A percentile compares a stretch with the other conserved stretches of the same genome.
These are phyloP conservation scores for Panurus biarmicus DNA, from an alignment of 2,113 vertebrate genomes.

Conservation along the genomic window DNA sequence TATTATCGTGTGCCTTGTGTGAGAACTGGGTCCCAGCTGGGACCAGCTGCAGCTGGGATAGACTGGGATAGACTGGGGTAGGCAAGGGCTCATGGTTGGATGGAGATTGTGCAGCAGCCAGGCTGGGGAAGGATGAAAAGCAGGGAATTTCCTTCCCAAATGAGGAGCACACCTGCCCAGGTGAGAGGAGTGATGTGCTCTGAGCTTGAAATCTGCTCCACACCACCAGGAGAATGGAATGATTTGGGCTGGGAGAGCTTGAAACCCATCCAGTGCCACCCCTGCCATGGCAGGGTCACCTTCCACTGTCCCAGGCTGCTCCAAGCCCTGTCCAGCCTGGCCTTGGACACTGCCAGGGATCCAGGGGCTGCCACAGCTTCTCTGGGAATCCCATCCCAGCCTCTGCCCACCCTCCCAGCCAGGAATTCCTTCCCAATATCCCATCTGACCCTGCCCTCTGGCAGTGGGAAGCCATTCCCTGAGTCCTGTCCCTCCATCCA, in stretches of 20 bases:
- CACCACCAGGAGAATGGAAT: neutral
- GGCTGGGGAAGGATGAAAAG: neutral
- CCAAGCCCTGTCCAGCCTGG: neutral
- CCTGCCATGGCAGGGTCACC: neutral
- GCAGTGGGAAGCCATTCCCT: neutral
- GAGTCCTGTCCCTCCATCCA: neutral
- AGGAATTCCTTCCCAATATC: neutral
- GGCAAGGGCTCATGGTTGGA: neutral
- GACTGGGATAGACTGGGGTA: neutral
- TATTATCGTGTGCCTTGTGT: neutral
- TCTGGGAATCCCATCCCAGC: neutral
- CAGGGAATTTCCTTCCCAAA: neutral
- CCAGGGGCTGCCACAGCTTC: neutral
- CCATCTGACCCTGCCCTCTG: neutral
- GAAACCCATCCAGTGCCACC: neutral
- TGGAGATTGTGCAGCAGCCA: neutral
- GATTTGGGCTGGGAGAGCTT: neutral
- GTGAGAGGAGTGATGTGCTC: neutral
- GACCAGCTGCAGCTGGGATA: neutral
- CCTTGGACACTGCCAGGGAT: neutral
- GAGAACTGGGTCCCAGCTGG: neutral
- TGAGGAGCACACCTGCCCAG: neutral
- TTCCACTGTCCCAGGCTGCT: neutral
- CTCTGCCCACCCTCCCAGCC: neutral
- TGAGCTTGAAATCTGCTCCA: neutral